Base-by-base conservation (phyloP, 2,113 vertebrate species). In the Lucifuga dentata region DNA sequence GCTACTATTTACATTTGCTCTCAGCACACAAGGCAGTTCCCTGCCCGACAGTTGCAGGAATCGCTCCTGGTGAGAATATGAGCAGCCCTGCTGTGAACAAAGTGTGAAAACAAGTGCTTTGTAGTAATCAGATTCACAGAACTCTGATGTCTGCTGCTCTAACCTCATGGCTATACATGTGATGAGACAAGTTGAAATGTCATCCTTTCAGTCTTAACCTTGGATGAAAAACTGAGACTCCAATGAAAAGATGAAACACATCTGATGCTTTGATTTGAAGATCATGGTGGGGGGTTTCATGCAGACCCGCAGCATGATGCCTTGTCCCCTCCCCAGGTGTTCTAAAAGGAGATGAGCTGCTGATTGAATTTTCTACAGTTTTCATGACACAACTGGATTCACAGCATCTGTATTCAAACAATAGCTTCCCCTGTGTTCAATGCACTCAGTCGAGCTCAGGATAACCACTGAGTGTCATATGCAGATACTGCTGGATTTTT, bases 81-180 rank as follows among this genome's bases (percentile, higher is more conserved):
- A 78, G 78, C 43, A 49, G 13, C 61, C 85, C 89, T 15, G 81
- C 80, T 87, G 90, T 73, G 89, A 90, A 88, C 87, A 89, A 86
- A 90, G 85, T 79, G 81, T 32, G 57, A 83, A 86, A 90, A 89
- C 81, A 86, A 90, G 86, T 83, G 85, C 85, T 87, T 85, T 73
- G 48, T 66, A 78, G 69, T 80, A 81, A 88, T 88, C 74, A 81
- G 46, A 84, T 33, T 59, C 0, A 15, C 8, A 16, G 69, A 40
- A 52, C 61, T 72, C 68, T 50, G 58, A 78, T 11, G 60, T 29
- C 56, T 45, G 58, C 44, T 59, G 66, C 64, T 73, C 70, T 73
- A 72, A 55, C 71, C 73, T 78, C 7, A 3, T 70, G 74, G 78
- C 58, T 75, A 51, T 29, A 62, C 78, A 85, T 72, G 61, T 60